Evolutionary conservation across 2,888 invertebrate species (phyloP).

Genomic region (Temnothorax ravouxi): DNA sequence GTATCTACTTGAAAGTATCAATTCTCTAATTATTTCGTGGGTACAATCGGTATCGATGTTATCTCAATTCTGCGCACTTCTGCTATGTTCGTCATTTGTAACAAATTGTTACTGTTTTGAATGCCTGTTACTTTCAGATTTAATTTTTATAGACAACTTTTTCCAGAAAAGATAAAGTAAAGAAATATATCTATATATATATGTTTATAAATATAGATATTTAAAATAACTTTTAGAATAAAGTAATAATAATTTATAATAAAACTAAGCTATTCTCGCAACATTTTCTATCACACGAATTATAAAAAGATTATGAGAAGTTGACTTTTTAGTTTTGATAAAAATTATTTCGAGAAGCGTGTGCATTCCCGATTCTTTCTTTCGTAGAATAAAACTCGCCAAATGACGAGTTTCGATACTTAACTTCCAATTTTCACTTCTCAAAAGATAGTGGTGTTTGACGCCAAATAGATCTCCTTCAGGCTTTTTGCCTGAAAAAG

Average conservation of each 20-base stretch:
- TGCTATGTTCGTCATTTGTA: background rate
- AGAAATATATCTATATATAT: background rate
- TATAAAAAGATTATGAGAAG: background rate
- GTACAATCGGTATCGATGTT: background rate
- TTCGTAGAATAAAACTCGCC: background rate
- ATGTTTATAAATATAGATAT: background rate
- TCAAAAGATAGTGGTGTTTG: background rate
- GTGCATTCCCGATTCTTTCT: background rate
- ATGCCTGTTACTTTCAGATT: background rate
- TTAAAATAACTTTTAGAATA: slow-evolving; percentile 13
- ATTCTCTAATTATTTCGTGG: slow-evolving; percentile 9
- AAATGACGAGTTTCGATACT: background rate
- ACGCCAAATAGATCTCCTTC: background rate
- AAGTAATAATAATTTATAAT: background rate
- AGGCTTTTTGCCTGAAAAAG: background rate
- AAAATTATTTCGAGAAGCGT: background rate
- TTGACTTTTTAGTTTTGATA: background rate
- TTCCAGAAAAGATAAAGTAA: background rate
- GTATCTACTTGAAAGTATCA: slow-evolving; percentile 46
- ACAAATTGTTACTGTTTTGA: background rate
- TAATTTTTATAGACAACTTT: background rate
- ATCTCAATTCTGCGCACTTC: background rate
- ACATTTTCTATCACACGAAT: background rate
- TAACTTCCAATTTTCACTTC: background rate
- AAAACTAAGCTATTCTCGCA: background rate